Evolutionary conservation across 1,140 invertebrate species (phyloP).

Genomic region (Batillaria attramentaria): DNA sequence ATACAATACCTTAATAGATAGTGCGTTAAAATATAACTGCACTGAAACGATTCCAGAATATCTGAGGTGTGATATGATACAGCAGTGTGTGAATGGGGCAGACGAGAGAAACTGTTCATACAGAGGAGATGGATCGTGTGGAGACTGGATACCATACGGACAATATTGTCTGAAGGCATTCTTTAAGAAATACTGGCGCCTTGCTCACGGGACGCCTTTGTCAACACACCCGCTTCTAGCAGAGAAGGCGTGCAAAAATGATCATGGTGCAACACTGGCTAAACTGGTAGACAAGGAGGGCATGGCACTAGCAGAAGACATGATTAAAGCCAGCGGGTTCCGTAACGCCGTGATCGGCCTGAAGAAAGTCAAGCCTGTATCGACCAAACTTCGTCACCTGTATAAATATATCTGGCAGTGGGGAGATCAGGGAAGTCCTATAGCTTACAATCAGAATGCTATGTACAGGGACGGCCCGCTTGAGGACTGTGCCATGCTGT

Average conservation of each 20-base stretch:
- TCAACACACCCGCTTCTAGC: not conserved
- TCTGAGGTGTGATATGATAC: slow-evolving; percentile 21
- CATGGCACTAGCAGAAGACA: too few relatives aligned
- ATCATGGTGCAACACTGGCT: not conserved
- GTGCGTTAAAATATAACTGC: slow-evolving; percentile 1
- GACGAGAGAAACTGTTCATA: slow-evolving; percentile 14
- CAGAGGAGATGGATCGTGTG: not conserved
- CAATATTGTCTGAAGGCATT: not conserved
- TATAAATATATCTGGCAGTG: slow-evolving; percentile 19
- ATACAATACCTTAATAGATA: too few relatives aligned
- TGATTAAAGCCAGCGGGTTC: not conserved
- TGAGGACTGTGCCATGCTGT: slow-evolving; percentile 1
- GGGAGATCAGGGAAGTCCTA: slow-evolving; percentile 10
- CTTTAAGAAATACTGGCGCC: not conserved
- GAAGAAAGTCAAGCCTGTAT: not conserved
- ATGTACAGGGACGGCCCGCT: not conserved
- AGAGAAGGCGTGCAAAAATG: not conserved
- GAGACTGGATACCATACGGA: slow-evolving; percentile 8
- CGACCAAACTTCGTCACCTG: not conserved
- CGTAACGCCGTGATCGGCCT: slow-evolving; percentile 7
- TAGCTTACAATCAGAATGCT: slow-evolving; percentile 3
- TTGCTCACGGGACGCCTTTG: not conserved
- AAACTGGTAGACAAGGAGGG: not conserved
- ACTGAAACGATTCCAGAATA: not conserved
- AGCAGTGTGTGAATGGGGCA: slow-evolving; percentile 15